Evolutionary conservation across 2,797 vertebrate genomes (phyloP), one percentile per base, ranked within the genome.

Genomic region (Aeoliscus strigatus): DNA sequence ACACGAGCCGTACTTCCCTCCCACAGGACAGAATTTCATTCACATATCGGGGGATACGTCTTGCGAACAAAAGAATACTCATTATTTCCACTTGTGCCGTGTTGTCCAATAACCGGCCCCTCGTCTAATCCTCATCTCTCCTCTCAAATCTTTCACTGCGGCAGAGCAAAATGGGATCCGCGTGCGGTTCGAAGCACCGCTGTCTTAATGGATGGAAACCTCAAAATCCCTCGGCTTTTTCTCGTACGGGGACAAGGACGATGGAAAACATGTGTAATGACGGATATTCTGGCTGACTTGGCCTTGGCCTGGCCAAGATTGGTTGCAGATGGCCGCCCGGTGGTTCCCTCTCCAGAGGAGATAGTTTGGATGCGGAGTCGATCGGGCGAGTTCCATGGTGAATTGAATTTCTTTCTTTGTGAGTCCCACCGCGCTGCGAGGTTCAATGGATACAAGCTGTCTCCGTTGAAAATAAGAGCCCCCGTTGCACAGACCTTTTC

Each of bases 221-320:
- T 62, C 75, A 54, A 51, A 70, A 62, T 61, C 66, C 71, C 51
- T 73, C 68, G 66, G 48, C 45, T n/a, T 55, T 62, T 60, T 65
- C 59, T 66, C 60, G 49, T 14, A 45, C 62, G 70, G 73, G 77
- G 79, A 84, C 81, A 74, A 70, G 73, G 73, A 80, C 71, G 74
- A 80, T 87, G 84, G 85, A 86, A 87, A 88, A 87, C 84, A 79
- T 60, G 77, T 84, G 87, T 85, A 86, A 86, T 86, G 81, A 66
- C 73, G 80, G n/a, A n/a, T 80, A 79, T 82, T 83, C 76, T 69
- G 78, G 65, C 74, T 71, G 71, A 66, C 74, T 84, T 80, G 80
- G 77, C 81, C 72, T 64, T 48, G 57, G 64, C 71, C 56, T 51
- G 73, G 62, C 62, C 63, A 47, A 79, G 82, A 87, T 87, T 87